Conservation (phyloP, 2,888 invertebrate species). For the Meloe dianella region DNA sequence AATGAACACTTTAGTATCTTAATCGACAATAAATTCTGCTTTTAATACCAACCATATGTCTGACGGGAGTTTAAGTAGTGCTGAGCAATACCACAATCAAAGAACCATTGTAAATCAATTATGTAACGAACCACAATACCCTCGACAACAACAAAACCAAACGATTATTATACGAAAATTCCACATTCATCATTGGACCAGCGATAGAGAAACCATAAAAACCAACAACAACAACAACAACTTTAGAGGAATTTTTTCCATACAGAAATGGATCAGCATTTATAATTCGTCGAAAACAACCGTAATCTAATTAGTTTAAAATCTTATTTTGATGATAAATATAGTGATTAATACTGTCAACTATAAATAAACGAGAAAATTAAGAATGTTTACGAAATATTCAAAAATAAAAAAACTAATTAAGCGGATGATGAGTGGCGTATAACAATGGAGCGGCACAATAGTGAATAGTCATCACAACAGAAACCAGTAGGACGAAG, state of each 20-base stretch:
- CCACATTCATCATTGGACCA: background rate
- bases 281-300: background rate
- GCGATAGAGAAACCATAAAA: background rate
- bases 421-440: no score
- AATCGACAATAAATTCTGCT: slow-evolving; percentile 29
- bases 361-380: slow-evolving; percentile 27
- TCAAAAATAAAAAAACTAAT: no score
- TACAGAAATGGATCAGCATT: no score
- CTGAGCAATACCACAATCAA: slow-evolving; percentile 27
- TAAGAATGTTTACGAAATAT: background rate
- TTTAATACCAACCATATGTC: slow-evolving; percentile 31
- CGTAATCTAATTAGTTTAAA: slow-evolving; percentile 10
- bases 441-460: no score
- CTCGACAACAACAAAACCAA: slow-evolving; percentile 1
- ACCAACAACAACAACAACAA: background rate
- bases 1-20: slow-evolving; percentile 28
- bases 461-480: no score
- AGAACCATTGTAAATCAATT: slow-evolving; percentile 31
- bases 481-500: no score
- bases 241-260: no score
- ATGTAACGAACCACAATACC: slow-evolving; percentile 28
- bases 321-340: no score
- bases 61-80: slow-evolving; percentile 24
- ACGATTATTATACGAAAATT: background rate
- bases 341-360: slow-evolving; percentile 22